Evolutionary conservation across 2,888 invertebrate genomes (phyloP).

Genomic region (Merodon equestris): DNA sequence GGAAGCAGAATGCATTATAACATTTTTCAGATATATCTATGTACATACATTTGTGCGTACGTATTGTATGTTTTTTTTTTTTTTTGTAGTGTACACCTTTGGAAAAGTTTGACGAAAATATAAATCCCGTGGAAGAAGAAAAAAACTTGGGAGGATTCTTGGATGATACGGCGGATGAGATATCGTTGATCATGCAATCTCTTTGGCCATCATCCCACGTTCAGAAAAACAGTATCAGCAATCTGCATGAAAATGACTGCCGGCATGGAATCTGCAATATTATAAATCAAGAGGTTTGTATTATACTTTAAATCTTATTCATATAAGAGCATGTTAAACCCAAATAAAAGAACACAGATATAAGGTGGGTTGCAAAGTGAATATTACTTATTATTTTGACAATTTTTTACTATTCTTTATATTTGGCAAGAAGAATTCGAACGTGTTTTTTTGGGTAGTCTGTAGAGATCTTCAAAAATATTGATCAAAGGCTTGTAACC

Average conservation of each 20-base stretch:
- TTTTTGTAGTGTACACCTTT: not conserved
- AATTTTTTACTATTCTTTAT: too few species aligned
- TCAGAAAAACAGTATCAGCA: not conserved
- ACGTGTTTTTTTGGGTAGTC: too few species aligned
- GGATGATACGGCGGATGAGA: slow-evolving; percentile 11
- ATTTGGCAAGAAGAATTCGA: too few species aligned
- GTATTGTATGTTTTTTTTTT: too few species aligned
- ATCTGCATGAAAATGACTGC: slow-evolving; percentile 1
- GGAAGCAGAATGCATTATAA: too few species aligned
- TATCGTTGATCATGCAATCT: slow-evolving; percentile 35
- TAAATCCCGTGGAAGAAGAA: not conserved
- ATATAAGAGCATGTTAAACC: too few species aligned
- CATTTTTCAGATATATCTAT: too few species aligned
- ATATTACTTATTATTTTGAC: too few species aligned
- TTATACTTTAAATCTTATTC: not conserved
- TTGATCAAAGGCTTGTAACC: too few species aligned
- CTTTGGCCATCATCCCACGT: slow-evolving; percentile 29
- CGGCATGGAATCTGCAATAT: slow-evolving; percentile 11
- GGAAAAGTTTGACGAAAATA: not conserved
- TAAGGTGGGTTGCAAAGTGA: too few species aligned
- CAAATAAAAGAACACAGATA: too few species aligned
- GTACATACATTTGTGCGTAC: not conserved
- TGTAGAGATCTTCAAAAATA: too few species aligned
- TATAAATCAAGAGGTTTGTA: slow-evolving; percentile 10
- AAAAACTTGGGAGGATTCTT: not conserved